Evolutionary conservation across 1,140 invertebrate genomes (phyloP).

Genomic region (Caenorhabditis latens): DNA sequence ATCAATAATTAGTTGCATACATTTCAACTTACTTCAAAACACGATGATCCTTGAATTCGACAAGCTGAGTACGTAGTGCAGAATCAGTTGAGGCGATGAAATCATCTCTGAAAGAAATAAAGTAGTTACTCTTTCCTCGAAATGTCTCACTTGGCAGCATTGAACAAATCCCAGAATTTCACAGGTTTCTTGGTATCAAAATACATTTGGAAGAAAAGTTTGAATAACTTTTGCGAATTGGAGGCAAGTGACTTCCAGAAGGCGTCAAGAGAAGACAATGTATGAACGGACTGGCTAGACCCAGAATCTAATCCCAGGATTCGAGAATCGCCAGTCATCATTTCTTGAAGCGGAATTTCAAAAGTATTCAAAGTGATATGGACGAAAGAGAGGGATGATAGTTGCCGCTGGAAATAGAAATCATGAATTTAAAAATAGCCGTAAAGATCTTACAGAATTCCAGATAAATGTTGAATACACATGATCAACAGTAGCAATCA

Average conservation of each 20-base stretch:
- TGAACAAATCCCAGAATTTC: conserved; percentile 56
- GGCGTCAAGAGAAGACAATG: conserved; percentile 41
- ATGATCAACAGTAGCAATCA: conserved; percentile 40
- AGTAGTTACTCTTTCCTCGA: not conserved
- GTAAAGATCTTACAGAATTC: conserved; percentile 2
- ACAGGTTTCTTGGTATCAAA: conserved; percentile 23
- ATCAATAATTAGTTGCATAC: not conserved
- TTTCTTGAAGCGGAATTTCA: conserved; percentile 14
- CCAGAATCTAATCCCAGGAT: conserved; percentile 15
- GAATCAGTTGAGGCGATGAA: conserved; percentile 55
- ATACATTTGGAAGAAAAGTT: conserved; percentile 47
- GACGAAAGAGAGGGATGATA: conserved; percentile 4
- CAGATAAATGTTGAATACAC: conserved; percentile 21
- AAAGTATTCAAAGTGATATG: conserved; percentile 26
- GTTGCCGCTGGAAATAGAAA: conserved; percentile 6
- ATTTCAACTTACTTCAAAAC: conserved; percentile 43
- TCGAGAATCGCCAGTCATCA: conserved; percentile 23
- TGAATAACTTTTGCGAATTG: conserved; percentile 45
- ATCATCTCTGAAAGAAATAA: conserved; percentile 35
- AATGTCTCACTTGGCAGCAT: conserved; percentile 26
- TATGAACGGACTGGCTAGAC: conserved; percentile 14
- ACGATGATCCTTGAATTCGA: conserved; percentile 60
- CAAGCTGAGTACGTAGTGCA: conserved; percentile 48
- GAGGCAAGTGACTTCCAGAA: conserved; percentile 56
- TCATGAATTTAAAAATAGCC: not conserved